Evolutionary conservation across 2,797 vertebrate species (phyloP).

Genomic region (Galagoides demidoff): DNA sequence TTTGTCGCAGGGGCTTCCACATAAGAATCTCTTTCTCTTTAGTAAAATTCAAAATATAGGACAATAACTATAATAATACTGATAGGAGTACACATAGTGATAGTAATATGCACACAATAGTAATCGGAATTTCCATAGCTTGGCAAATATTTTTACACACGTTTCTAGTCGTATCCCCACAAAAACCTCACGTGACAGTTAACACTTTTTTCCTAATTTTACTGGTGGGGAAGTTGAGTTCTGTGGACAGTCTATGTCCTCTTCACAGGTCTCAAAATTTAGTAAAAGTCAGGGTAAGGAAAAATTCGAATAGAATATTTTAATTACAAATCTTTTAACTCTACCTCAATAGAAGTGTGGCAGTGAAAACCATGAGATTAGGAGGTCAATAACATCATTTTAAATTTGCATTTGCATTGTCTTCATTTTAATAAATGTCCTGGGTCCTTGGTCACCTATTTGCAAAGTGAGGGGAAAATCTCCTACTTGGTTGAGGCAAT

Average conservation of each 20-base stretch:
- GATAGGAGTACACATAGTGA: neutral
- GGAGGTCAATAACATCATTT: neutral
- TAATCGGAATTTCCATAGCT: neutral
- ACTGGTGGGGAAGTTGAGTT: conserved; percentile 18
- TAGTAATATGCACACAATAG: neutral
- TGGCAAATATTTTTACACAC: conserved; percentile 1
- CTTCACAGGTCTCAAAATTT: neutral
- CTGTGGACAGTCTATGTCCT: neutral
- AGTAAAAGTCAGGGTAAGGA: neutral
- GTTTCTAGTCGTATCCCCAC: neutral
- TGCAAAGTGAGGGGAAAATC: conserved; percentile 53
- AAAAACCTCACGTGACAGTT: neutral
- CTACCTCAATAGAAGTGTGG: neutral
- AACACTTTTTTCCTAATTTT: neutral
- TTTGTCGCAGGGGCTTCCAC: conserved; percentile 33
- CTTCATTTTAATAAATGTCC: conserved; percentile 38
- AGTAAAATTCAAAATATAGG: conserved; percentile 12
- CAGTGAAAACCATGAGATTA: conserved; percentile 30
- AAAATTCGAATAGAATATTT: conserved; percentile 6
- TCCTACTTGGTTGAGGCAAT: neutral
- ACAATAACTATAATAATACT: neutral
- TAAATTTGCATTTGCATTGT: conserved; percentile 13
- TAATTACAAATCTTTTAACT: conserved; percentile 22
- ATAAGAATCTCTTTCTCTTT: neutral
- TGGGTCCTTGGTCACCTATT: conserved; percentile 47